Conservation (phyloP, 2,888 invertebrate species). For the Phortica magna region DNA sequence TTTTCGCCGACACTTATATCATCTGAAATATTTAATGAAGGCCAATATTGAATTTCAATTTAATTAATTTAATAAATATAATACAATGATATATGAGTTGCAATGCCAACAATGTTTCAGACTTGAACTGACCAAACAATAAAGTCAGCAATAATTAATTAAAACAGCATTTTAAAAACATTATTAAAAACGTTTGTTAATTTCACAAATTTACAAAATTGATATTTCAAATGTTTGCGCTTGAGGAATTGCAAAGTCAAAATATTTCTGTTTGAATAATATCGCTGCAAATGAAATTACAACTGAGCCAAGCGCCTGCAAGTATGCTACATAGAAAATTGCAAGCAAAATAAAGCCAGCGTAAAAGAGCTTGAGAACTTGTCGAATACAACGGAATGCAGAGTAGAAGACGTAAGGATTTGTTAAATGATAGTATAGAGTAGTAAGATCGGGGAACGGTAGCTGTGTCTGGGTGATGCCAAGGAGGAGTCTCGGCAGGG, state of each 20-base stretch:
- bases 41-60: too few species aligned
- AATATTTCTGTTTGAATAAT: neutral
- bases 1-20: too few species aligned
- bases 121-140: neutral
- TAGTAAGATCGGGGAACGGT: too few species aligned
- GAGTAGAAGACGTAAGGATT: too few species aligned
- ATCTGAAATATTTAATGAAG: too few species aligned
- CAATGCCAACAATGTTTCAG: too few species aligned
- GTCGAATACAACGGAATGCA: too few species aligned
- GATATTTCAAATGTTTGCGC: neutral
- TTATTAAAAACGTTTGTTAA: slow-evolving; percentile 13
- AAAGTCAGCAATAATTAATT: slow-evolving; percentile 2
- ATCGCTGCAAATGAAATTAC: slow-evolving; percentile 19
- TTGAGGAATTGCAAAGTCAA: neutral
- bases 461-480: too few species aligned
- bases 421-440: too few species aligned
- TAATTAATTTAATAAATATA: too few species aligned
- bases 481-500: neutral
- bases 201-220: neutral
- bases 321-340: slow-evolving; percentile 16
- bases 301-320: slow-evolving; percentile 13
- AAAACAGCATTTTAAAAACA: neutral
- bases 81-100: too few species aligned
- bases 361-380: neutral
- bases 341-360: neutral